These are phyloP conservation scores for Chelonoidis abingdonii DNA, from an alignment of 2,113 vertebrate genomes.

Conservation along the genomic window DNA sequence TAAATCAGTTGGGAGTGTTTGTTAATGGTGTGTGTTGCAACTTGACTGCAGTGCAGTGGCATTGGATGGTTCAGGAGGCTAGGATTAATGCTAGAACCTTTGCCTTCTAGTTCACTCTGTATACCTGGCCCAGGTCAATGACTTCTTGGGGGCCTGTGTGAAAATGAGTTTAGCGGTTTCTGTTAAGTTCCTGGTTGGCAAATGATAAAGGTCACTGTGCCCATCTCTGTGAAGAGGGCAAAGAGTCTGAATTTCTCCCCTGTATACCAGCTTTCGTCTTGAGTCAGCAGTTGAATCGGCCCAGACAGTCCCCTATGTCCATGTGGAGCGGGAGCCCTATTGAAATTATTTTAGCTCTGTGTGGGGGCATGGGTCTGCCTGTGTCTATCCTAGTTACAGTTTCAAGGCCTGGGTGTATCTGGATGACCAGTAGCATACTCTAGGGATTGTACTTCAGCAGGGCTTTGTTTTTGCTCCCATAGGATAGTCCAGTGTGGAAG, in stretches of 20 bases:
- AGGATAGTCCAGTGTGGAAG: background rate
- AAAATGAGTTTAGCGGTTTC: background rate
- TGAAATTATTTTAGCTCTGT: background rate
- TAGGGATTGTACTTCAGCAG: fast-evolving
- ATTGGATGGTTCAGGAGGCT: background rate
- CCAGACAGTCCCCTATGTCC: background rate
- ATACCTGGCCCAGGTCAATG: background rate
- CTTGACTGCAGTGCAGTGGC: background rate
- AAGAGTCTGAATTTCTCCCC: background rate
- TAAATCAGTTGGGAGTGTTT: background rate
- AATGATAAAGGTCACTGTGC: background rate
- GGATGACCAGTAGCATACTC: fast-evolving
- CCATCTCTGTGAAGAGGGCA: background rate
- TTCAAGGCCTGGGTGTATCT: fast-evolving
- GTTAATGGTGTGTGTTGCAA: background rate
- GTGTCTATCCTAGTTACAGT: fast-evolving
- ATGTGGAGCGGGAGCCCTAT: background rate
- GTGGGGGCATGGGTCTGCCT: fast-evolving
- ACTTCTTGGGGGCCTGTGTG: background rate
- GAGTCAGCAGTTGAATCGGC: too few species aligned
- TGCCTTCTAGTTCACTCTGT: fast-evolving
- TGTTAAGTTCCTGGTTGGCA: background rate
- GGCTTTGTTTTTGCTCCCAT: background rate
- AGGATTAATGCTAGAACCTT: background rate
- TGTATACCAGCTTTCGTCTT: background rate